Evolutionary conservation across 2,888 invertebrate genomes (phyloP).

Genomic region (Ichneumon xanthorius): DNA sequence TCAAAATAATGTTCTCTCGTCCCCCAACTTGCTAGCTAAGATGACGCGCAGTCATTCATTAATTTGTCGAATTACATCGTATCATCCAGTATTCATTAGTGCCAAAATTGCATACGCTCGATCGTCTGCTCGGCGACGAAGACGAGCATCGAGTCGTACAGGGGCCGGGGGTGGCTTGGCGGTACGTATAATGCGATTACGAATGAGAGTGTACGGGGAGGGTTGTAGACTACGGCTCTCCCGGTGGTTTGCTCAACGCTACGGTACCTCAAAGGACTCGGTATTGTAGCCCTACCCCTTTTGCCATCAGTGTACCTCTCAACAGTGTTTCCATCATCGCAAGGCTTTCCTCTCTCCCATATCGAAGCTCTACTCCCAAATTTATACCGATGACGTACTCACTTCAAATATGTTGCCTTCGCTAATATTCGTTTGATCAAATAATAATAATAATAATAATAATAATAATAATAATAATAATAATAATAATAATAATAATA

Average conservation of each 20-base stretch:
- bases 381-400: not conserved
- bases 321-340: constrained; percentile 28
- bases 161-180: constrained; percentile 2
- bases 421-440: not conserved
- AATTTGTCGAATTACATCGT: not conserved
- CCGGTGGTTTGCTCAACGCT: constrained; percentile 50
- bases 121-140: constrained; percentile 11
- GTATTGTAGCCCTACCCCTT: constrained; percentile 24
- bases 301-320: constrained; percentile 6
- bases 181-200: constrained; percentile 52
- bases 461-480: not conserved
- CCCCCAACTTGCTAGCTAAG: not conserved
- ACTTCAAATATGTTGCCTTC: not conserved
- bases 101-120: constrained; percentile 12
- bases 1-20: not conserved
- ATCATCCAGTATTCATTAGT: constrained; percentile 8
- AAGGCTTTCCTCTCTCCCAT: constrained; percentile 5
- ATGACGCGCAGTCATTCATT: not conserved
- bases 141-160: constrained; percentile 1
- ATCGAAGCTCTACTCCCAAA: constrained; percentile 10
- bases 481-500: constrained; percentile 3
- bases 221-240: constrained; percentile 25
- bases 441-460: not conserved
- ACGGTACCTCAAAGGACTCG: constrained; percentile 55
- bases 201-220: constrained; percentile 32